Percentiles rank a stretch among this genome's conserved stretches.
phyloP scores from a whole-genome alignment of 64 coral and sea anemone genomes.

The Anthopleura sola region DNA sequence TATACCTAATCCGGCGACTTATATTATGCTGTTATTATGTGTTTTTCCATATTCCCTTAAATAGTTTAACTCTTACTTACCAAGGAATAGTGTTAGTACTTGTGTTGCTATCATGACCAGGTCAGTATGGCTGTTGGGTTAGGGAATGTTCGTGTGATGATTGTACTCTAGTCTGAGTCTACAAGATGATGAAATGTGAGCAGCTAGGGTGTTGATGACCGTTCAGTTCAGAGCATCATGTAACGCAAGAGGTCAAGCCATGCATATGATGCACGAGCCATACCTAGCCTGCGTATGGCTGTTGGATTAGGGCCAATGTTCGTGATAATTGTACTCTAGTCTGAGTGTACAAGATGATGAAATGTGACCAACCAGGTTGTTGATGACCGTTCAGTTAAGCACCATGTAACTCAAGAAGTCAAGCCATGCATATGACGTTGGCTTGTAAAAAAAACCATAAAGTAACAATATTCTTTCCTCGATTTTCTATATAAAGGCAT shows the following conservation, averaged over 20 bases:
- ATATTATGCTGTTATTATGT: no score
- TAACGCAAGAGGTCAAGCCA: neutral
- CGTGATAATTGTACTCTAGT: neutral
- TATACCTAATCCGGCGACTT: no score
- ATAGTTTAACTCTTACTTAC: neutral
- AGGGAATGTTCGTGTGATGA: neutral
- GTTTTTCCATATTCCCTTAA: neutral
- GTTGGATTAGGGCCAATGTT: neutral
- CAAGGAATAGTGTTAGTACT: neutral
- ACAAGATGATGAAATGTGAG: neutral
- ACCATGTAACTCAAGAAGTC: neutral
- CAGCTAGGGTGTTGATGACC: neutral
- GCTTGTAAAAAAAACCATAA: no score
- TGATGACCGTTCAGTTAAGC: neutral
- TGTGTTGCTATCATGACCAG: neutral
- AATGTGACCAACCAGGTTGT: neutral
- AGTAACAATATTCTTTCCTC: no score
- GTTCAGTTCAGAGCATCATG: neutral
- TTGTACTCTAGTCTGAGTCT: neutral
- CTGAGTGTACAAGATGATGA: neutral
- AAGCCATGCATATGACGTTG: neutral
- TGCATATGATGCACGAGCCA: no score
- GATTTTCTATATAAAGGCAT: no score
- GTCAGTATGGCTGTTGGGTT: neutral
- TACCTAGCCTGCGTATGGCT: neutral